Evolutionary conservation across 2,797 vertebrate genomes (phyloP).

Genomic region (Percopsis omiscomaycus): DNA sequence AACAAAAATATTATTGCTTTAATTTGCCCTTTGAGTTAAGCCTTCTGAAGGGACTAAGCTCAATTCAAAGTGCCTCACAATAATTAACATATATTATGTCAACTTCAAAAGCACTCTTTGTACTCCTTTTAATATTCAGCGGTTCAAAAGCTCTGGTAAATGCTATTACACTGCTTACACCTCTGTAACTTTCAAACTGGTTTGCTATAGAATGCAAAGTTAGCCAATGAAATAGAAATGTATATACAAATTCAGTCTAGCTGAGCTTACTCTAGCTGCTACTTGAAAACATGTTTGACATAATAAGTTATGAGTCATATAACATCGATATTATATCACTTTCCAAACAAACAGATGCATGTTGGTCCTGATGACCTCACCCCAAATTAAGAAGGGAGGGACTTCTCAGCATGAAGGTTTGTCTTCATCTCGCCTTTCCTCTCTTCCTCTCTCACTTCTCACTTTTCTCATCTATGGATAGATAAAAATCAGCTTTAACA

Average conservation of each 20-base stretch:
- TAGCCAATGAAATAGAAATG: background rate
- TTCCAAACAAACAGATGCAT: conserved; percentile 44
- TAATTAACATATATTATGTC: conserved; percentile 57
- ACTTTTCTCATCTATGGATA: conserved; percentile 18
- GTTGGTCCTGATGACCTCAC: conserved; percentile 25
- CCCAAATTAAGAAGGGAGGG: conserved; percentile 25
- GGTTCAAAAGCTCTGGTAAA: conserved; percentile 40
- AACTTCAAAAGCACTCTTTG: conserved; percentile 52
- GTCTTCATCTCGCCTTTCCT: background rate
- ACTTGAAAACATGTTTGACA: too few relatives aligned
- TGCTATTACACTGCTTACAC: background rate
- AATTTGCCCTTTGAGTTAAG: too few relatives aligned
- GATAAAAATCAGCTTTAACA: conserved; percentile 50
- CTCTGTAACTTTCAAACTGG: background rate
- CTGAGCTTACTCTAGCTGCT: conserved; percentile 2
- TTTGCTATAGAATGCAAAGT: conserved; percentile 3
- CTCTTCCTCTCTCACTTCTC: background rate
- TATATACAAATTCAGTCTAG: conserved; percentile 5
- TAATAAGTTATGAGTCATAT: conserved; percentile 6
- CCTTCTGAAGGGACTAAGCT: conserved; percentile 13
- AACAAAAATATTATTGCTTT: too few relatives aligned
- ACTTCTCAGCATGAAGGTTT: conserved; percentile 16
- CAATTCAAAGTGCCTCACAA: conserved; percentile 38
- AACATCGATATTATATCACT: conserved; percentile 33
- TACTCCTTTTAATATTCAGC: conserved; percentile 39